Conservation (phyloP, 1,140 invertebrate species). For the Augochlora pura region DNA sequence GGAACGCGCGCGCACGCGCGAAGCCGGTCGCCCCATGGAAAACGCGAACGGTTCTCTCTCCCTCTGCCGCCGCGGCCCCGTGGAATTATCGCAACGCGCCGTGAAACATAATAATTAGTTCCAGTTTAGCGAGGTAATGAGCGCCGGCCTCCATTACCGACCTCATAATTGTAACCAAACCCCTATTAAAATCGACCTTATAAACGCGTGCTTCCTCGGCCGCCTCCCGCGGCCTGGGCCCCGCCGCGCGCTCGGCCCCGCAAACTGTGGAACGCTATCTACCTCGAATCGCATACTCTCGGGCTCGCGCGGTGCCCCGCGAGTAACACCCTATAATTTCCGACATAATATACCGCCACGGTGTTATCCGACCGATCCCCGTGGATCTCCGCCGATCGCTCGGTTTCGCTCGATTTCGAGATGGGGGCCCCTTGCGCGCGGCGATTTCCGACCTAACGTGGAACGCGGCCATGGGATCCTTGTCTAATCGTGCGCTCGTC, state of each 20-base stretch:
- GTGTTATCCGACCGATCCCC: constrained; percentile 72
- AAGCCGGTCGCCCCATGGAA: constrained; percentile 13
- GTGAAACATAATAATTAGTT: constrained; percentile 72
- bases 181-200: constrained; percentile 72
- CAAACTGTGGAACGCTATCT: constrained; percentile 66
- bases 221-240: constrained; percentile 1
- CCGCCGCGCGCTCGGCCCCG: not conserved
- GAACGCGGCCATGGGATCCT: too few species aligned
- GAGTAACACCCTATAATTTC: constrained; percentile 78
- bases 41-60: constrained; percentile 34
- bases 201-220: constrained; percentile 59
- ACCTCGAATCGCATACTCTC: constrained; percentile 72
- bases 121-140: constrained; percentile 70
- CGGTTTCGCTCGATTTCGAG: constrained; percentile 72
- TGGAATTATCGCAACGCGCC: constrained; percentile 65
- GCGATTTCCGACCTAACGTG: not conserved
- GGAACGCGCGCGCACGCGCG: not conserved
- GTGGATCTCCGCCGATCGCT: constrained; percentile 64
- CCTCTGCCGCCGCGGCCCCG: not conserved
- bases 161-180: constrained; percentile 72
- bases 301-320: constrained; percentile 59
- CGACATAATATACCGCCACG: constrained; percentile 74
- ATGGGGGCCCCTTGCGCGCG: constrained; percentile 58
- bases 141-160: constrained; percentile 58
- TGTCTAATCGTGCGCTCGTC: not conserved